These are phyloP conservation scores for Tetraneura akinire DNA, from an alignment of 1,140 invertebrate species.

Conservation along the genomic window DNA sequence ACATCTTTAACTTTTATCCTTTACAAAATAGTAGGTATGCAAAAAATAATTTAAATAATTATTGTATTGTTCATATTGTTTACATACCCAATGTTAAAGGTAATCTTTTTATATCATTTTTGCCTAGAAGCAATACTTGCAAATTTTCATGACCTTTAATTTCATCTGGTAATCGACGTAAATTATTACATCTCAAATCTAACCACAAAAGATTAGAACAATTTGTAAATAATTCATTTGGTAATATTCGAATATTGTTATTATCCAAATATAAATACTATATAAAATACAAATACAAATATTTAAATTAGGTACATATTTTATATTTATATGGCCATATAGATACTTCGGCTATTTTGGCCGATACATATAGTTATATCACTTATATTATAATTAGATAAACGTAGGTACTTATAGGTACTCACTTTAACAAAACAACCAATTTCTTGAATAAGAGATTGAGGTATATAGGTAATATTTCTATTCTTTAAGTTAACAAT, in stretches of 20 bases:
- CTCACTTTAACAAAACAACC: conserved; percentile 16
- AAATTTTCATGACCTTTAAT: conserved; percentile 9
- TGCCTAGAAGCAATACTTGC: conserved; percentile 26
- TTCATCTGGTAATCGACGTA: conserved; percentile 9
- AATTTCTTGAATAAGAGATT: conserved; percentile 30
- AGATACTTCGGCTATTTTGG: no score
- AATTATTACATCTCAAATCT: conserved; percentile 25
- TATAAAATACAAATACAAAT: background rate
- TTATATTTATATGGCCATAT: no score
- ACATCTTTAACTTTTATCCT: no score
- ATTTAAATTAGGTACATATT: no score
- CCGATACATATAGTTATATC: no score
- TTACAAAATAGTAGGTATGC: no score
- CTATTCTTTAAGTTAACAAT: conserved; percentile 19
- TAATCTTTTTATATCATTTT: conserved; percentile 31
- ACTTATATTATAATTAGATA: no score
- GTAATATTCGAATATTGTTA: conserved; percentile 19
- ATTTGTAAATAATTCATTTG: conserved; percentile 4
- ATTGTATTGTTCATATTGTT: no score
- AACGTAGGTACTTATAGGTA: background rate
- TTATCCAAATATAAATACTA: conserved; percentile 43
- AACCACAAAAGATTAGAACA: conserved; percentile 33
- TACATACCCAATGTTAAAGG: conserved; percentile 22
- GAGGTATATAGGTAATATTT: conserved; percentile 13
- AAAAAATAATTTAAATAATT: no score